Evolutionary conservation across 1,140 invertebrate genomes (phyloP).

Genomic region (Drosophila bocki): DNA sequence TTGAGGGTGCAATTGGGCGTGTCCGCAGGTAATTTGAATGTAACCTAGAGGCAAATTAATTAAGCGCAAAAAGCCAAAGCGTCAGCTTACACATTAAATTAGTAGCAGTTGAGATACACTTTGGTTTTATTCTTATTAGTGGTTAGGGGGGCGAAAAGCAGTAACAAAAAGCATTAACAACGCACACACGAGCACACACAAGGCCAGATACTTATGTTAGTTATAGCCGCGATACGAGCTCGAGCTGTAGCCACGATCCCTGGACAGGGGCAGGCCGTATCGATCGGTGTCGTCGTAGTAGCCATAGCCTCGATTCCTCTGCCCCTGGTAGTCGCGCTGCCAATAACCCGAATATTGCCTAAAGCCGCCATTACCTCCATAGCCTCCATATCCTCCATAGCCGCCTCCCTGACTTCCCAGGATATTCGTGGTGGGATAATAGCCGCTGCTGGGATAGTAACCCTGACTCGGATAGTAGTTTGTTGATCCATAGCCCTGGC

Average conservation of each 20-base stretch:
- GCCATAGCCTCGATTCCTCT: constrained; percentile 81
- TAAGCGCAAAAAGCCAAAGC: constrained; percentile 47
- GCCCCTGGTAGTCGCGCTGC: constrained; percentile 78
- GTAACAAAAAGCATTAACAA: constrained; percentile 41
- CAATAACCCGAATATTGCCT: constrained; percentile 84
- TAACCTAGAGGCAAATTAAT: constrained; percentile 52
- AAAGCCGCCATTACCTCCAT: constrained; percentile 85
- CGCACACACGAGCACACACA: not conserved
- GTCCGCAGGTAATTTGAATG: constrained; percentile 44
- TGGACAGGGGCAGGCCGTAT: constrained; percentile 69
- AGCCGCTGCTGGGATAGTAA: constrained; percentile 20
- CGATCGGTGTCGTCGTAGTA: constrained; percentile 78
- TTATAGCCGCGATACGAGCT: constrained; percentile 70
- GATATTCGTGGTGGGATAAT: constrained; percentile 77
- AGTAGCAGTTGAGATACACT: constrained; percentile 29
- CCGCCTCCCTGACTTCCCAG: constrained; percentile 61
- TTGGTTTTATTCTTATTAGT: constrained; percentile 42
- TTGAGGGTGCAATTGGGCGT: constrained; percentile 76
- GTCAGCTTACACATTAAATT: constrained; percentile 41
- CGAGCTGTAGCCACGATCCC: constrained; percentile 54
- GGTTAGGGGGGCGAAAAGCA: not conserved
- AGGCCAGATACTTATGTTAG: constrained; percentile 35
- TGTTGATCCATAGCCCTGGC: constrained; percentile 38
- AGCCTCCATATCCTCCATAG: constrained; percentile 84
- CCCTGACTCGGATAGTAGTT: constrained; percentile 45